phyloP scores from a whole-genome alignment of 2,888 invertebrate genomes.

The Strigamia transsilvanica region DNA sequence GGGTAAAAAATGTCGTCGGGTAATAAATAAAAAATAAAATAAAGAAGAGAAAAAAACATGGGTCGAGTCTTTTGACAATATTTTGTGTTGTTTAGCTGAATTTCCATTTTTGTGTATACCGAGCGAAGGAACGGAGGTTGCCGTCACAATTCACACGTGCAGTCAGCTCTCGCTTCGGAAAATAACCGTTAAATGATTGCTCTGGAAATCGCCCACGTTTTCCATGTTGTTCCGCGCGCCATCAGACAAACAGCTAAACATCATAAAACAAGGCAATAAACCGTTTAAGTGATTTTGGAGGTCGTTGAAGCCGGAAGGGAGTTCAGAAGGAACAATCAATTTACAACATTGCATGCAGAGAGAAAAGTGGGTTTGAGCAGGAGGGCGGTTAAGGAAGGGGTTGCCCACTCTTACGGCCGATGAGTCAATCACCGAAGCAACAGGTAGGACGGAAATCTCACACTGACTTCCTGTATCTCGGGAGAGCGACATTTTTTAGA shows the following conservation, averaged over 20 bases:
- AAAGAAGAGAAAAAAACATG: background rate
- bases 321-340: constrained; percentile 52
- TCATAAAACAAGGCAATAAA: constrained; percentile 55
- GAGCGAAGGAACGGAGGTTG: constrained; percentile 17
- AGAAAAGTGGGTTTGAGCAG: constrained; percentile 50
- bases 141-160: constrained; percentile 20
- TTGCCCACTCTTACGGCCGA: constrained; percentile 48
- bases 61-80: background rate
- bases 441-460: constrained; percentile 41
- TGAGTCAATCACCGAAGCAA: constrained; percentile 46
- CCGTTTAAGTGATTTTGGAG: constrained; percentile 54
- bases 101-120: background rate
- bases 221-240: constrained; percentile 43
- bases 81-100: background rate
- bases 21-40: no score
- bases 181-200: constrained; percentile 45
- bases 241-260: constrained; percentile 54
- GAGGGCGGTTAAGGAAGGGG: constrained; percentile 50
- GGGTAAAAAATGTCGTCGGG: no score
- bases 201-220: constrained; percentile 47
- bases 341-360: constrained; percentile 51
- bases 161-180: constrained; percentile 16
- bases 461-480: constrained; percentile 24
- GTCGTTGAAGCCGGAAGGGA: constrained; percentile 53
- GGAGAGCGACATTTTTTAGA: constrained; percentile 41